Base-by-base conservation (phyloP, 1,140 invertebrate species). In the Brachionus plicatilis region DNA sequence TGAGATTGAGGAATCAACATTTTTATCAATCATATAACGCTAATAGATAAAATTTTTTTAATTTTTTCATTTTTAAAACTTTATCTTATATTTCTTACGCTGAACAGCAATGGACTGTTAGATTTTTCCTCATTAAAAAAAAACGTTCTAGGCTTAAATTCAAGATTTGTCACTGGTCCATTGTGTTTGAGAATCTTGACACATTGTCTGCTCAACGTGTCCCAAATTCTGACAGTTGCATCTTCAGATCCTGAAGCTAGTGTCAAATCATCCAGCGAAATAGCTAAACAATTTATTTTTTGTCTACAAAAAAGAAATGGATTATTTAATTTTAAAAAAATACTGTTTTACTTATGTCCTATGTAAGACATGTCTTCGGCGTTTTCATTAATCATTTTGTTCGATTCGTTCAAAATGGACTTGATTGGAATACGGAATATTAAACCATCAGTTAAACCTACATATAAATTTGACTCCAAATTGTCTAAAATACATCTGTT, bases 41-140 rank as follows among this genome's bases (percentile, higher is more conserved):
- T 76, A 50, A 45, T 9, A 45, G 24, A 8, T 20, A 53, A 29
- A 76, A 76, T 12, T 50, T 29, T 29, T 33, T 17, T 8, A 41
- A 47, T 6, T 45, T 3, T 43, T 45, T 45, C 8, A 17, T 75
- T 14, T 29, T 70, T 33, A 65, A 65, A 68, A 41, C 2, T 68
- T 33, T 0, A 41, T 72, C 7, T 72, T 27, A 14, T 8, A 27
- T 27, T 27, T 50, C 2, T 76, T 76, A 76, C 72, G 29, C 72
- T 76, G 27, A 76, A 76, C 11, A 76, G 14, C 1, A 45, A 41
- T 14, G 72, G 27, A 33, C 17, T 27, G 9, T 14, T 76, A 27
- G 27, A 50, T 24, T 43, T 8, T 50, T 82, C 79, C 20, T 82
- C 79, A 37, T 82, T 82, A 17, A 82, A 82, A 65, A 82, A 82